These are phyloP conservation scores for Dryococelus australis DNA, from an alignment of 2,888 invertebrate genomes.

Conservation along the genomic window DNA sequence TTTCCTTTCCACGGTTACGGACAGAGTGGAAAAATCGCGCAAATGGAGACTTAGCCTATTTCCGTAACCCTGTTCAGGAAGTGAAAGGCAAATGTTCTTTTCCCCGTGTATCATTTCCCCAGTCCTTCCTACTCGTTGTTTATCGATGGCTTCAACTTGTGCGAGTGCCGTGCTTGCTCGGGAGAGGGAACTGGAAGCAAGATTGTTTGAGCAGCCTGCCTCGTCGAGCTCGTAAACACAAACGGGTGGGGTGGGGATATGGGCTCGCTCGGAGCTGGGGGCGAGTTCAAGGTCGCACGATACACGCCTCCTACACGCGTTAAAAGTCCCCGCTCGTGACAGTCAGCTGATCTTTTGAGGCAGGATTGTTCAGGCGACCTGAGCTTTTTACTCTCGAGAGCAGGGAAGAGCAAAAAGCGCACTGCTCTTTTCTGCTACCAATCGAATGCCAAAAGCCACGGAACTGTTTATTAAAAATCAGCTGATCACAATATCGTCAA, in stretches of 20 bases:
- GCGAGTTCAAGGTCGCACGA: neutral
- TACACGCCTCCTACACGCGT: neutral
- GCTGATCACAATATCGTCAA: no score
- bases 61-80: neutral
- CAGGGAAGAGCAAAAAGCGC: no score
- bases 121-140: no score
- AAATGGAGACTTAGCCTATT: neutral
- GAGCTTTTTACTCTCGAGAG: no score
- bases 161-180: no score
- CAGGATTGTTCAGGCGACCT: no score
- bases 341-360: no score
- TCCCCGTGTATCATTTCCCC: neutral
- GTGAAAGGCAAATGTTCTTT: neutral
- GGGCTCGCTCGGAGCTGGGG: neutral
- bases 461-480: no score
- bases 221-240: neutral
- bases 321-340: neutral
- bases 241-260: neutral
- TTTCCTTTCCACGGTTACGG: neutral
- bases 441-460: no score
- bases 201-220: neutral
- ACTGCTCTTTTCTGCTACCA: no score
- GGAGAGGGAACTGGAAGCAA: neutral
- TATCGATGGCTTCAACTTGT: neutral
- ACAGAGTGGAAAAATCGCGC: neutral